phyloP scores from a whole-genome alignment of 2,113 vertebrate genomes.

The Holacanthus passer region DNA sequence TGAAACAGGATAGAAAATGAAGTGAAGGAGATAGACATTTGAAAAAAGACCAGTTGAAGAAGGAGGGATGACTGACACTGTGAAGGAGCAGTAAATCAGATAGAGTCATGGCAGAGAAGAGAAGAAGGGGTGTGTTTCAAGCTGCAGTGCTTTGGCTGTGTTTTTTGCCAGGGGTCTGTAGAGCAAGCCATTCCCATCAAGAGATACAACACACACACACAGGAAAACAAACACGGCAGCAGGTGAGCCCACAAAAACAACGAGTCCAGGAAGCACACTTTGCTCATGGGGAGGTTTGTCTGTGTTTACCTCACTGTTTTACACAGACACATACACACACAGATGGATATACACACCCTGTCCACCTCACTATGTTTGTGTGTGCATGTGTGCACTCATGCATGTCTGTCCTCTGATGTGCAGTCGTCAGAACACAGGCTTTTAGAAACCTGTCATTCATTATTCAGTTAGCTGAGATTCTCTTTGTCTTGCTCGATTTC shows the following conservation, averaged over 20 bases:
- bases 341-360: not conserved
- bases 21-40: not conserved
- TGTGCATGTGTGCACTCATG: conserved; percentile 18
- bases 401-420: not conserved
- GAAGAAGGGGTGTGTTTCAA: conserved; percentile 22
- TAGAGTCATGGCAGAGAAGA: not conserved
- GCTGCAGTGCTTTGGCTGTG: conserved; percentile 10
- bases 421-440: conserved; percentile 33
- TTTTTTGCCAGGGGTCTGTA: conserved; percentile 9
- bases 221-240: conserved; percentile 47
- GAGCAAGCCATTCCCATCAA: conserved; percentile 7
- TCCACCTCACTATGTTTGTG: conserved; percentile 1
- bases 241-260: conserved; percentile 60
- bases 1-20: not conserved
- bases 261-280: conserved; percentile 53
- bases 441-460: conserved; percentile 70
- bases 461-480: conserved; percentile 69
- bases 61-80: not conserved
- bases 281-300: conserved; percentile 24
- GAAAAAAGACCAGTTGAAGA: not conserved
- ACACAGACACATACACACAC: conserved; percentile 1
- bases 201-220: conserved; percentile 7
- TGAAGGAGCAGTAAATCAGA: not conserved
- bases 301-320: conserved; percentile 38
- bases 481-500: conserved; percentile 20